Conservation (phyloP, 2,888 invertebrate genomes). For the Mechanitis messenoides region DNA sequence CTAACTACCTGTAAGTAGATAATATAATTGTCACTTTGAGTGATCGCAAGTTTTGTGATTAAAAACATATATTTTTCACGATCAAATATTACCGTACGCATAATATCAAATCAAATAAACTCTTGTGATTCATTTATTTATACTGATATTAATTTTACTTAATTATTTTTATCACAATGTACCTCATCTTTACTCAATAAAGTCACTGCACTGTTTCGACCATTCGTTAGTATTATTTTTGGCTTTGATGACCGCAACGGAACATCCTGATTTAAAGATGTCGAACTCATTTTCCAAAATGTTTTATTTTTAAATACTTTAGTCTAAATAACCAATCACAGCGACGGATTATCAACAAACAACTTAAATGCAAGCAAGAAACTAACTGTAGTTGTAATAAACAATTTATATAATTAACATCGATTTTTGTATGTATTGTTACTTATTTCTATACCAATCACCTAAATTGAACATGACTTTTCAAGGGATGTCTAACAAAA, state of each 20-base stretch:
- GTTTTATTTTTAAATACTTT: not conserved
- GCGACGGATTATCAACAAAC: not conserved
- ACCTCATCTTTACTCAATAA: constrained; percentile 18
- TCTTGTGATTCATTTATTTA: no score
- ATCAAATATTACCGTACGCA: no score
- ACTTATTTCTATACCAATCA: no score
- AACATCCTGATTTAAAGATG: not conserved
- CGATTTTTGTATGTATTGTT: constrained; percentile 1
- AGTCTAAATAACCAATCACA: not conserved
- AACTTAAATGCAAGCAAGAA: not conserved
- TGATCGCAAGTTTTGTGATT: no score
- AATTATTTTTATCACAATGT: constrained; percentile 5
- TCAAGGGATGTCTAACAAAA: no score
- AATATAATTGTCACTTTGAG: no score
- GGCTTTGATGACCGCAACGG: constrained; percentile 17
- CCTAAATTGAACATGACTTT: no score
- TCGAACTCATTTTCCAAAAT: not conserved
- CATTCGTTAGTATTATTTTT: constrained; percentile 25
- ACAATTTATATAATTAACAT: constrained; percentile 2
- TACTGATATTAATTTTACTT: no score
- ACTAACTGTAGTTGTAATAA: not conserved
- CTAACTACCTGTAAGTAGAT: no score
- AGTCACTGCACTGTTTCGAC: constrained; percentile 18
- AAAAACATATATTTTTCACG: no score
- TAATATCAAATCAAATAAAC: no score